Evolutionary conservation across 2,888 invertebrate species (phyloP), one percentile per base, ranked within the genome.

Genomic region (Spodoptera picta): DNA sequence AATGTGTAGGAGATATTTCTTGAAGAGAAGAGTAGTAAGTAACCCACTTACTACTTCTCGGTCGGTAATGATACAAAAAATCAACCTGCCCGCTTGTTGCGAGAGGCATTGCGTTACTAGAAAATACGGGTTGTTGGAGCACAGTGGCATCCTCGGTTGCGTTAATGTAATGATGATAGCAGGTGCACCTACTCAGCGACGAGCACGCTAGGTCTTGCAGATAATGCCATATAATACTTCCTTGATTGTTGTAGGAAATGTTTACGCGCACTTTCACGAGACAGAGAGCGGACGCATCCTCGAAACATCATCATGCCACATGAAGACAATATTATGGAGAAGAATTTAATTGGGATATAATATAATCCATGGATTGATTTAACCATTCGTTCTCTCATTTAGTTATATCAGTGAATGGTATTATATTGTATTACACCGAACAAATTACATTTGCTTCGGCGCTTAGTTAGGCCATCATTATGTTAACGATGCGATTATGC

Each of bases 191-290:
- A 45, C 50, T 14, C 41, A 48, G 75, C 75, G 75, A 69, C 65
- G 70, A 79, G 65, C 74, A 75, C 79, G 83, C 73, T 81, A 85
- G 82, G 81, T 84, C 81, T 86, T 81, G 81, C 74, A 82, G 83
- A 84, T 83, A 83, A 84, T 80, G 77, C 83, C 70, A 67, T 77
- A 63, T 59, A 71, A 74, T 76, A 80, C 84, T 90, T 90, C 89
- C 88, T 89, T 64, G 44, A 73, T 68, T 75, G 77, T 69, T 83
- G 80, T 81, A 88, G 89, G 89, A 90, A 90, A 86, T 76, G 81
- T 81, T 78, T 75, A 75, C 71, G 69, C 78, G 64, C 72, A 86
- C 90, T 90, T 89, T 89, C 89, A 86, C 89, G 77, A 81, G 69
- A 50, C 53, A 65, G 48, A 67, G 58, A 19, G 73, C 66, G 73